Percentiles rank a stretch among this genome's conserved stretches.
phyloP scores from a whole-genome alignment of 2,797 vertebrate genomes.

The Trichosurus vulpecula region DNA sequence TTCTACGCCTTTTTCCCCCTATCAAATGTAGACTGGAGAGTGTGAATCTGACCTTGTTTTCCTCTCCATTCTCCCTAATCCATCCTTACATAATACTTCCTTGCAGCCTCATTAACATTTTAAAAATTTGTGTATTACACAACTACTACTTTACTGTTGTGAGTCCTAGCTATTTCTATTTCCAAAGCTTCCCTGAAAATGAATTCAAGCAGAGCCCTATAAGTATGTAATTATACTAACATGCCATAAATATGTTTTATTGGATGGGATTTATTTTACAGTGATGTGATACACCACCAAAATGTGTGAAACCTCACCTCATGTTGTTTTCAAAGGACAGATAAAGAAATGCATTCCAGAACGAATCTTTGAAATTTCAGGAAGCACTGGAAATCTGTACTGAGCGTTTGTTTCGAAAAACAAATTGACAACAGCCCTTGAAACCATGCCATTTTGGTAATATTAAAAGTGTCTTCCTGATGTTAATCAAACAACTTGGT shows the following conservation, averaged over 20 bases:
- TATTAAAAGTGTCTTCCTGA: not conserved
- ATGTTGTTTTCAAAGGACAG: slow-evolving; percentile 53
- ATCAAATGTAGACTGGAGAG: slow-evolving; percentile 21
- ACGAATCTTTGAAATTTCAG: slow-evolving; percentile 16
- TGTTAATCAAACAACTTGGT: not conserved
- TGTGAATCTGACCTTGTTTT: not conserved
- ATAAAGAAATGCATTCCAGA: slow-evolving; percentile 37
- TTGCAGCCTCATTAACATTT: not conserved
- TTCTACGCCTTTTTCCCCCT: not conserved
- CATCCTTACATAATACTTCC: not conserved
- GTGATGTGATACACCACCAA: slow-evolving; percentile 12
- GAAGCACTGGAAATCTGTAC: not conserved
- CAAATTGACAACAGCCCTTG: not conserved
- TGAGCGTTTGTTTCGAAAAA: slow-evolving; percentile 16
- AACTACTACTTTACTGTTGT: not conserved
- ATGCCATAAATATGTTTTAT: slow-evolving; percentile 58
- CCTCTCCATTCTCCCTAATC: not conserved
- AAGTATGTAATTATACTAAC: slow-evolving; percentile 44
- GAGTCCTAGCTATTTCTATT: slow-evolving; percentile 12
- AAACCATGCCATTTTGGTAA: not conserved
- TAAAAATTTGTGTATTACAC: slow-evolving; percentile 11
- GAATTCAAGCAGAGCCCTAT: slow-evolving; percentile 30
- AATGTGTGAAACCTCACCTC: slow-evolving; percentile 25
- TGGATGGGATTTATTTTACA: slow-evolving; percentile 26
- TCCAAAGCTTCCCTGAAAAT: slow-evolving; percentile 34